A percentile compares a stretch with the other conserved stretches of the same genome.
Evolutionary conservation across 2,797 vertebrate genomes (phyloP).

Genomic region (Rhadinocentrus ornatus): DNA sequence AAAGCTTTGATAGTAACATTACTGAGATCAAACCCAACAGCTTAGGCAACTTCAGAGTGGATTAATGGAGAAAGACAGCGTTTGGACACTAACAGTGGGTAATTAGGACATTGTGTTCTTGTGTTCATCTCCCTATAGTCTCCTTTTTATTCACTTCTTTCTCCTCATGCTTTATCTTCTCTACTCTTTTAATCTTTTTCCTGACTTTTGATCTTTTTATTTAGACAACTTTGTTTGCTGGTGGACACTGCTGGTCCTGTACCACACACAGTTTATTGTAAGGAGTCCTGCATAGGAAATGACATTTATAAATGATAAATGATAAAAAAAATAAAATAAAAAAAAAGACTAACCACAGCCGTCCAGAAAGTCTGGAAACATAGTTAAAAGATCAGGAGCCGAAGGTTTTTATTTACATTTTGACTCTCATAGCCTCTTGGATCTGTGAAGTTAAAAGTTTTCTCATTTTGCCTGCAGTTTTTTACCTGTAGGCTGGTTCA

Average conservation of each 20-base stretch:
- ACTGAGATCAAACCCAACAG: conserved; percentile 71
- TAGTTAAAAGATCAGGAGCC: not conserved
- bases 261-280: conserved; percentile 16
- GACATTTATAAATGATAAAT: not conserved
- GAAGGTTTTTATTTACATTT: not conserved
- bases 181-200: conserved; percentile 31
- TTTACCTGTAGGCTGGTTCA: not conserved
- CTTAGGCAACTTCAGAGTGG: conserved; percentile 63
- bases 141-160: conserved; percentile 49
- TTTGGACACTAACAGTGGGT: conserved; percentile 21
- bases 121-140: conserved; percentile 62
- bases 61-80: conserved; percentile 67
- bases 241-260: conserved; percentile 22
- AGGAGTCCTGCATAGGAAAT: not conserved
- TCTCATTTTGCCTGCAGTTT: not conserved
- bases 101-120: conserved; percentile 71
- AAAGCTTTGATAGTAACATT: conserved; percentile 64
- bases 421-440: not conserved
- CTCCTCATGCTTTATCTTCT: conserved; percentile 34
- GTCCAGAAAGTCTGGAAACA: not conserved
- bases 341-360: not conserved
- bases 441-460: not conserved
- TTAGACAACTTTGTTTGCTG: conserved; percentile 7
- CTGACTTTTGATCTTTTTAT: conserved; percentile 62
- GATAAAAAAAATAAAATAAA: too few relatives aligned